Evolutionary conservation across 2,113 vertebrate genomes (phyloP), one percentile per base, ranked within the genome.

Genomic region (Corydoras sp.): DNA sequence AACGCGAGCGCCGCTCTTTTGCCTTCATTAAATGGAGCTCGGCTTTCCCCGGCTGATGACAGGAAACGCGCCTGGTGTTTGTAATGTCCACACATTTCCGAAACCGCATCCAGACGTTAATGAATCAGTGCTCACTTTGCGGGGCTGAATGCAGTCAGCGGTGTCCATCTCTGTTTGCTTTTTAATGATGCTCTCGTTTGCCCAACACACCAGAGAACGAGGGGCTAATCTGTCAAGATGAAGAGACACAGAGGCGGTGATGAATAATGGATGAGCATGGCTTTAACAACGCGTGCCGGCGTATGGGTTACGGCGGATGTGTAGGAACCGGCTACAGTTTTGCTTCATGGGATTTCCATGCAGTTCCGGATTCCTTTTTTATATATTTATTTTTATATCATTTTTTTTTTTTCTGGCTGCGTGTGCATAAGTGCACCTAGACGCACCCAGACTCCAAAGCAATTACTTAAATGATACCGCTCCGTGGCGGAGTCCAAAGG

Each of bases 401-500:
- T 24, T 24, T 24, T 24, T 24, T 53, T 13, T 54, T 54, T 31
- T 31, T 54, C 14, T 54, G 15, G 6, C 14, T 49, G 2, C 31
- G 24, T 58, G 18, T 58, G 15, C 3, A 14, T 11, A 7, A 9
- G 53, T 29, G 54, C 14, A 15, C 60, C 50, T 10, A 32, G 49
- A 54, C 56, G 30, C 74, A 76, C 66, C 67, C 74, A 71, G 68
- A 76, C 68, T 65, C 74, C 74, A 76, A 76, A 74, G 72, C 72
- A 61, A 31, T 77, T 59, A 78, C 58, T 62, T 65, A 74, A 81
- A 71, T 77, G 71, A 62, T 70, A 78, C 73, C 73, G 69, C 76
- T 74, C 75, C 73, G 65, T 78, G 68, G 74, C 62, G 30, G 72
- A 79, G 81, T 81, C 79, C 74, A 75, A 77, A 80, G 81, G 73